Evolutionary conservation across 2,888 invertebrate species (phyloP).

Genomic region (Heliothis peltigera): DNA sequence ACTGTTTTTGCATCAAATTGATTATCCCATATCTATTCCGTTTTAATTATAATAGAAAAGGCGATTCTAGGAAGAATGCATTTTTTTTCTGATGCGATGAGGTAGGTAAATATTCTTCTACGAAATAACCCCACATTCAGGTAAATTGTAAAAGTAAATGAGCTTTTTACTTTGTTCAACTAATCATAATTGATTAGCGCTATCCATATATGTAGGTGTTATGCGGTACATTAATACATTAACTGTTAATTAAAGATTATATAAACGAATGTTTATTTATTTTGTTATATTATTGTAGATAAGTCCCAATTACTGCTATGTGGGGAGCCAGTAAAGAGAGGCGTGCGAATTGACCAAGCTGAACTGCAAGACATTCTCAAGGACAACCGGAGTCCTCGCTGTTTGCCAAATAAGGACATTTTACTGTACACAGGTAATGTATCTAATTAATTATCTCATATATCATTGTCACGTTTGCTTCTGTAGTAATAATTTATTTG

Average conservation of each 20-base stretch:
- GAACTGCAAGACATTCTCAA: slow-evolving; percentile 86
- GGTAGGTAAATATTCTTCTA: slow-evolving; percentile 22
- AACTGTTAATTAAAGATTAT: slow-evolving; percentile 5
- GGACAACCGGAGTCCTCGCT: slow-evolving; percentile 91
- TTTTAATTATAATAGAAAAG: background rate
- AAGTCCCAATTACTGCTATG: slow-evolving; percentile 93
- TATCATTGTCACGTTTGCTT: slow-evolving; percentile 9
- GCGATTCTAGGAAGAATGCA: background rate
- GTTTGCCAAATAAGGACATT: slow-evolving; percentile 92
- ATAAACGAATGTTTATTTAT: slow-evolving; percentile 13
- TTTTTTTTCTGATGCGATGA: background rate
- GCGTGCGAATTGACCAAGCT: slow-evolving; percentile 88
- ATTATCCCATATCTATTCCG: background rate
- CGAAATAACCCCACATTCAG: slow-evolving; percentile 6
- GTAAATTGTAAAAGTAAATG: slow-evolving; percentile 19
- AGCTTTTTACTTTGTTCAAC: slow-evolving; percentile 16
- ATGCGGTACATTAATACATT: slow-evolving; percentile 25
- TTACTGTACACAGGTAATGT: slow-evolving; percentile 91
- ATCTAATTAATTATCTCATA: slow-evolving; percentile 11
- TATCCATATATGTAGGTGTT: slow-evolving; percentile 23
- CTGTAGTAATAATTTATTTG: slow-evolving; percentile 18
- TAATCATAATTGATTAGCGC: slow-evolving; percentile 22
- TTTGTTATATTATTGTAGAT: slow-evolving; percentile 82
- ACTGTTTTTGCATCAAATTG: background rate
- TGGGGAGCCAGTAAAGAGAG: slow-evolving; percentile 90